Evolutionary conservation across 1,140 invertebrate genomes (phyloP), one percentile per base, ranked within the genome.

Genomic region (Leptopilina clavipes): DNA sequence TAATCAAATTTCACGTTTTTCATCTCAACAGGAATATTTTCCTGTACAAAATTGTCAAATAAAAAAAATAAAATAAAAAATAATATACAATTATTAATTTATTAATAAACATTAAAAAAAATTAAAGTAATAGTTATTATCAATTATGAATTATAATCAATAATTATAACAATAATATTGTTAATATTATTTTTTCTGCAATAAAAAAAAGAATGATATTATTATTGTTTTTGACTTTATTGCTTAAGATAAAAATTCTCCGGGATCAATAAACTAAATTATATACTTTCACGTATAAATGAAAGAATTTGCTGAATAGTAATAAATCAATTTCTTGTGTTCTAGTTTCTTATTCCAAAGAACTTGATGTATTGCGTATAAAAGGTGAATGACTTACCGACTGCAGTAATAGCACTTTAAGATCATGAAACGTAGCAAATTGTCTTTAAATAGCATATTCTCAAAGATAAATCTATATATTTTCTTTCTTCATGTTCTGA

Each of bases 401-500:
- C 52, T 59, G 73, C 52, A 11, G 73, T 65, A 74, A 74, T 37
- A 74, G 37, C 9, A 59, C 54, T 56, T 59, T 17, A 45, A 12
- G n/a, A 44, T 9, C 22, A 44, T 65, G n/a, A 25, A 19, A 17
- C 19, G 7, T 10, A 70, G 40, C 12, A 75, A 75, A 40, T 37
- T 37, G 52, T 54, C 17, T 11, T 70, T 19, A 56, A 19, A 1
- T 22, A 45, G 22, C 65, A 71, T 31, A 7, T 12, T 70, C 45
- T 74, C 37, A 37, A 37, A 9, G 2, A 56, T 12, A 56, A 73
- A 12, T 75, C 22, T 25, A 1, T 9, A 11, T 31, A 31, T 31
- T 31, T 2, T 31, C n/a, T 19, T 59, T 25, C 56, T 59, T 59
- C 12, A 5, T 19, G 3, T 25, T 3, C 8, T n/a, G n/a, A 48